phyloP scores from a whole-genome alignment of 2,888 invertebrate genomes.

The Eilema sororculum region DNA sequence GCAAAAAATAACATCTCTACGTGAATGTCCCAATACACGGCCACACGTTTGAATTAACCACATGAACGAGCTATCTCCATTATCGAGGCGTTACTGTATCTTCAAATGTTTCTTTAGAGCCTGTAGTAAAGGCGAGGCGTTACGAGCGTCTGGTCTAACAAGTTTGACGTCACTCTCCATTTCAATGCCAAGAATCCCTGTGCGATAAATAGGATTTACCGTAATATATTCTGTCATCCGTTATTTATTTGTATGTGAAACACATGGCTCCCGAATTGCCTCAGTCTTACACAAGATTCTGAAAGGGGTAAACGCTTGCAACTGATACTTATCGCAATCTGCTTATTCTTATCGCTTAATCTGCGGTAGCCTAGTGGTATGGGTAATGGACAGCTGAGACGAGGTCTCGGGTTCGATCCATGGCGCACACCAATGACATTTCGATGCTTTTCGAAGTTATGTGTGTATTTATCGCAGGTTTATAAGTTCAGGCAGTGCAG shows the following conservation, averaged over 20 bases:
- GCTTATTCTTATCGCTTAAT: no score
- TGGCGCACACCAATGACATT: no score
- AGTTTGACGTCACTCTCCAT: slow-evolving; percentile 48
- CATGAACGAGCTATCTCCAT: background rate
- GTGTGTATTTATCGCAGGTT: no score
- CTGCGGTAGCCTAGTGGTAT: no score
- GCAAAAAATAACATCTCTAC: background rate
- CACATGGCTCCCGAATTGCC: slow-evolving; percentile 24
- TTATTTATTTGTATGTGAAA: slow-evolving; percentile 33
- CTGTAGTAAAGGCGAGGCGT: slow-evolving; percentile 24
- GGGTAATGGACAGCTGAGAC: no score
- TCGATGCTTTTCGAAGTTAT: no score
- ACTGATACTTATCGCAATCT: slow-evolving; percentile 13
- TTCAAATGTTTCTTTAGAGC: slow-evolving; percentile 24
- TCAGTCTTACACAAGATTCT: slow-evolving; percentile 12
- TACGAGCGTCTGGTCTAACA: slow-evolving; percentile 24
- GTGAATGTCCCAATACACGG: background rate
- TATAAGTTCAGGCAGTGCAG: no score
- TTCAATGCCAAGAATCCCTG: slow-evolving; percentile 56
- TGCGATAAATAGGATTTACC: slow-evolving; percentile 35
- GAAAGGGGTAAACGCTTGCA: slow-evolving; percentile 10
- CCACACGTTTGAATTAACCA: background rate
- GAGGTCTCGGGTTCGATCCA: no score
- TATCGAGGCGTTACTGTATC: background rate
- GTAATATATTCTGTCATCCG: slow-evolving; percentile 28